phyloP scores from a whole-genome alignment of 2,888 invertebrate genomes.

The Leptopilina drosophilae region DNA sequence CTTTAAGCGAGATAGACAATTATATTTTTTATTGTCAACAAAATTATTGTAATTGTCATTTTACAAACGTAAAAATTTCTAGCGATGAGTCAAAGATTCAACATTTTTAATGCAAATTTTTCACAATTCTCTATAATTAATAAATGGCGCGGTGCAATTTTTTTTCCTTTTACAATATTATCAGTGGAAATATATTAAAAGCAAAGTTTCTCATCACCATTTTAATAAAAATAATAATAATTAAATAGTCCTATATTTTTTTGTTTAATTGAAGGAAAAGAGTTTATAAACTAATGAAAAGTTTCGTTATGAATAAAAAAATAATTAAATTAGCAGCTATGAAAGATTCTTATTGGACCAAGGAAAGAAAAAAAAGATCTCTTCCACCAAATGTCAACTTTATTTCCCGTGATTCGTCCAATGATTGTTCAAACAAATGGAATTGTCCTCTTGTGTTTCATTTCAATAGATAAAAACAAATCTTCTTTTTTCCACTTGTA shows the following conservation, averaged over 20 bases:
- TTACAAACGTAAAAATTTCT: not conserved
- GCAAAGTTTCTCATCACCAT: not conserved
- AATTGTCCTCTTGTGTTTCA: constrained; percentile 16
- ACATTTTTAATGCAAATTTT: not conserved
- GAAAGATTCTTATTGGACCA: too few species aligned
- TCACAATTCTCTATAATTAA: not conserved
- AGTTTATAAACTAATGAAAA: too few species aligned
- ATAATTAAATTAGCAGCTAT: not conserved
- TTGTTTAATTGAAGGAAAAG: too few species aligned
- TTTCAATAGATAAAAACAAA: not conserved
- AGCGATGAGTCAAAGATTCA: not conserved
- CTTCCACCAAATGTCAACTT: not conserved
- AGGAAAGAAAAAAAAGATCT: not conserved
- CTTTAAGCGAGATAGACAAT: constrained; percentile 20
- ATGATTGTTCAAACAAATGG: constrained; percentile 13
- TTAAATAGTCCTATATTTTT: too few species aligned
- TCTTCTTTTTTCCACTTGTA: constrained; percentile 29
- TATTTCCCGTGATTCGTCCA: constrained; percentile 13
- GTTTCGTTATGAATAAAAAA: too few species aligned
- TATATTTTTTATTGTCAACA: constrained; percentile 9
- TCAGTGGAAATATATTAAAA: not conserved
- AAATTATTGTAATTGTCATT: constrained; percentile 7
- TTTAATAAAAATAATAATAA: too few species aligned
- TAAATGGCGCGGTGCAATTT: constrained; percentile 15
- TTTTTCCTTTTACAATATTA: not conserved